Conservation (phyloP, 2,888 invertebrate species). For the Mythimna lalbum region DNA sequence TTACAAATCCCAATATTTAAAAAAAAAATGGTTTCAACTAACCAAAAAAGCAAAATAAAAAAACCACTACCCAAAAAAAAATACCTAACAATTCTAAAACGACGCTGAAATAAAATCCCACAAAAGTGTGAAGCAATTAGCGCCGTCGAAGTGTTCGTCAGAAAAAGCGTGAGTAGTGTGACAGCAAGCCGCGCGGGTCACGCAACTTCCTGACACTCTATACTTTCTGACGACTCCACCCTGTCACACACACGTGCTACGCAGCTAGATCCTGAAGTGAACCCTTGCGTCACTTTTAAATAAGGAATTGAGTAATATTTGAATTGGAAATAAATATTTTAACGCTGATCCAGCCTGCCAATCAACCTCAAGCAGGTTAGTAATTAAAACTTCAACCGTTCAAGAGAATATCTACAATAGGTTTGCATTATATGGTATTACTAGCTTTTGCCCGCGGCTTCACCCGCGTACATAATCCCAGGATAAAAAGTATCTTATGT, state of each 20-base stretch:
- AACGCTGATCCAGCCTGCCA: no score
- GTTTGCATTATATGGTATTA: no score
- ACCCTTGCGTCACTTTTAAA: conserved; percentile 35
- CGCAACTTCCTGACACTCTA: conserved; percentile 80
- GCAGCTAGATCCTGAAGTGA: conserved; percentile 50
- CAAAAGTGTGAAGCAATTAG: conserved; percentile 79
- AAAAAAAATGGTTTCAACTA: not conserved
- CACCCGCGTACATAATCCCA: no score
- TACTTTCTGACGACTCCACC: conserved; percentile 68
- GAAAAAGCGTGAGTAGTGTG: conserved; percentile 70
- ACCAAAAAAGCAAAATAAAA: conserved; percentile 1
- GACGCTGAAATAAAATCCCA: conserved; percentile 33
- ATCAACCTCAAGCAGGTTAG: no score
- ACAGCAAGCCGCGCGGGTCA: conserved; percentile 76
- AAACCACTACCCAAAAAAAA: not conserved
- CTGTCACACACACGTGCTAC: conserved; percentile 74
- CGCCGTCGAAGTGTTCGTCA: conserved; percentile 69
- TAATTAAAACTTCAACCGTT: no score
- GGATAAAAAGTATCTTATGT: no score
- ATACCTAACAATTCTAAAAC: not conserved
- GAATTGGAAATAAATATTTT: no score
- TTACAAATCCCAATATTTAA: no score
- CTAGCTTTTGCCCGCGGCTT: no score
- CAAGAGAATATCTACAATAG: no score
- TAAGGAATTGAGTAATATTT: not conserved